A percentile compares a stretch with the other conserved stretches of the same genome.
These are phyloP conservation scores for Pogonus chalceus DNA, from an alignment of 1,140 invertebrate species.

Conservation along the genomic window DNA sequence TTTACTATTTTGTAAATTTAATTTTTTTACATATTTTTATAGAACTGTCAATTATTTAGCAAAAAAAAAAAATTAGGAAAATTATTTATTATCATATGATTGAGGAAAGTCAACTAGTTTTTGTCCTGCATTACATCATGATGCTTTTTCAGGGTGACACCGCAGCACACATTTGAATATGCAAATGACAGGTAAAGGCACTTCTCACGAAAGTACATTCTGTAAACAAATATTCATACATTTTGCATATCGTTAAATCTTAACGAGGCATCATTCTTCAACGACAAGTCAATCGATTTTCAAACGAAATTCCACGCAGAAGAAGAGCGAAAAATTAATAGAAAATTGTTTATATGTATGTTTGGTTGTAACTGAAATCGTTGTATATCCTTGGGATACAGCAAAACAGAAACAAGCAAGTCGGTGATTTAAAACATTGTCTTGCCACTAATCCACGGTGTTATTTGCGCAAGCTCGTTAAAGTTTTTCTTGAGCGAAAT, in stretches of 20 bases:
- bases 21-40: too few relatives aligned
- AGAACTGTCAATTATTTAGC: too few relatives aligned
- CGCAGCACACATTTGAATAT: neutral
- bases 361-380: neutral
- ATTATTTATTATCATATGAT: too few relatives aligned
- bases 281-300: neutral
- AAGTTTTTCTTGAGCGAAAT: neutral
- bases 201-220: neutral
- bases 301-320: neutral
- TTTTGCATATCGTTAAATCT: conserved; percentile 5
- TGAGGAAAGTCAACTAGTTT: too few relatives aligned
- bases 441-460: neutral
- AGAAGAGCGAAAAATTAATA: neutral
- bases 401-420: neutral
- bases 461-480: neutral
- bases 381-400: neutral
- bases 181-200: neutral
- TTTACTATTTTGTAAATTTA: too few relatives aligned
- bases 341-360: neutral
- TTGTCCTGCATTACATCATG: too few relatives aligned
- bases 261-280: conserved; percentile 3
- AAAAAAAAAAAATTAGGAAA: too few relatives aligned
- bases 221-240: conserved; percentile 7
- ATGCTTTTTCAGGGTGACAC: neutral
- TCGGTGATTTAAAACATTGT: neutral